A percentile compares a stretch with the other conserved stretches of the same genome.
These are phyloP conservation scores for Emydura subglobosa DNA, from an alignment of 2,113 vertebrate species.

Conservation along the genomic window DNA sequence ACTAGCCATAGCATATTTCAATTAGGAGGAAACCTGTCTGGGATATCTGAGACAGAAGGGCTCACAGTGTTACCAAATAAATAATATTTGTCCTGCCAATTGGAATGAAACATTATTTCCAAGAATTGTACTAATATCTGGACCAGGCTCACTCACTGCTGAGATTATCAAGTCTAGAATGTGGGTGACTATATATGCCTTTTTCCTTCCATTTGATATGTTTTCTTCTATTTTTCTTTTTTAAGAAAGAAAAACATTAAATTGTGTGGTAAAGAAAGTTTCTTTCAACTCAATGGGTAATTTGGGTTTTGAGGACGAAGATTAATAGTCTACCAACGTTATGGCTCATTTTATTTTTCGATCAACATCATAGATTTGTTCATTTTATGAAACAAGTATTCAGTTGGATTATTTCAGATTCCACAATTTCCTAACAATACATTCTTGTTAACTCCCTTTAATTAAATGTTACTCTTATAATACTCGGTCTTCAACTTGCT, in stretches of 20 bases:
- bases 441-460: slow-evolving; percentile 24
- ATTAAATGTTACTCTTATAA: slow-evolving; percentile 44
- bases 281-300: neutral
- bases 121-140: neutral
- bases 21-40: neutral
- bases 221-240: neutral
- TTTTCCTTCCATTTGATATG: neutral
- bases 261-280: slow-evolving; percentile 3
- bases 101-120: neutral
- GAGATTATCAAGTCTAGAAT: neutral
- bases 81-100: neutral
- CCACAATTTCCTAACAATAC: neutral
- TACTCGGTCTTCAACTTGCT: slow-evolving; percentile 30
- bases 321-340: slow-evolving; percentile 4
- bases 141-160: neutral
- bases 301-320: slow-evolving; percentile 26
- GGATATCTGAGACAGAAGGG: neutral
- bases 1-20: neutral
- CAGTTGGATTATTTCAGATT: slow-evolving; percentile 40
- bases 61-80: neutral
- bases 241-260: neutral
- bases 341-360: slow-evolving; percentile 34
- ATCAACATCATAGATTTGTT: slow-evolving; percentile 43
- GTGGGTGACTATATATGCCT: neutral
- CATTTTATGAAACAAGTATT: slow-evolving; percentile 28